phyloP scores from a whole-genome alignment of 2,797 vertebrate genomes.

The Percopsis omiscomaycus region DNA sequence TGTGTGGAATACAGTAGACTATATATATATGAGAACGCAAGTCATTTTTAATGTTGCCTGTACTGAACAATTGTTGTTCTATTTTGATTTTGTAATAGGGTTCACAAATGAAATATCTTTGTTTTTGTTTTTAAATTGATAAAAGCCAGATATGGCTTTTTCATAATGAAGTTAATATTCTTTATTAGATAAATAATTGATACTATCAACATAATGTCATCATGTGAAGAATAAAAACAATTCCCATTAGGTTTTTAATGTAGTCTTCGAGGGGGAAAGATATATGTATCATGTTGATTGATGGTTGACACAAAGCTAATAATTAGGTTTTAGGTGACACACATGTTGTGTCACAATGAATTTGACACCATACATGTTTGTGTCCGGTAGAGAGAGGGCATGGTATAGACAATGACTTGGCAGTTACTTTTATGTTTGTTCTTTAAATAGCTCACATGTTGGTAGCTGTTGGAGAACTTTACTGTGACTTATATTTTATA shows the following conservation, averaged over 20 bases:
- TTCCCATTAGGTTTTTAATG: constrained; percentile 38
- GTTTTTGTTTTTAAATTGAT: constrained; percentile 24
- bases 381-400: constrained; percentile 9
- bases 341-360: neutral
- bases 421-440: constrained; percentile 27
- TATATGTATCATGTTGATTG: constrained; percentile 8
- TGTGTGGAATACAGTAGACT: constrained; percentile 23
- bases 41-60: constrained; percentile 22
- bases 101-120: constrained; percentile 51
- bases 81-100: neutral
- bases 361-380: constrained; percentile 8
- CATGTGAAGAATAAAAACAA: constrained; percentile 42
- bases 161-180: constrained; percentile 42
- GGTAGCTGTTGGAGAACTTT: constrained; percentile 28
- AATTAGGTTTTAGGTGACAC: constrained; percentile 25
- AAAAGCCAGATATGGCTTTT: constrained; percentile 42
- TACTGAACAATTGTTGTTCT: constrained; percentile 40
- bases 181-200: constrained; percentile 56
- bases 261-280: constrained; percentile 16
- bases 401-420: constrained; percentile 15
- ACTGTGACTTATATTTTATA: constrained; percentile 40
- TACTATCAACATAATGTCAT: constrained; percentile 37
- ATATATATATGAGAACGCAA: neutral
- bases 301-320: constrained; percentile 16
- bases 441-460: constrained; percentile 6